Evolutionary conservation across 2,888 invertebrate genomes (phyloP), one percentile per base, ranked within the genome.

Genomic region (Plagiodera versicolora): DNA sequence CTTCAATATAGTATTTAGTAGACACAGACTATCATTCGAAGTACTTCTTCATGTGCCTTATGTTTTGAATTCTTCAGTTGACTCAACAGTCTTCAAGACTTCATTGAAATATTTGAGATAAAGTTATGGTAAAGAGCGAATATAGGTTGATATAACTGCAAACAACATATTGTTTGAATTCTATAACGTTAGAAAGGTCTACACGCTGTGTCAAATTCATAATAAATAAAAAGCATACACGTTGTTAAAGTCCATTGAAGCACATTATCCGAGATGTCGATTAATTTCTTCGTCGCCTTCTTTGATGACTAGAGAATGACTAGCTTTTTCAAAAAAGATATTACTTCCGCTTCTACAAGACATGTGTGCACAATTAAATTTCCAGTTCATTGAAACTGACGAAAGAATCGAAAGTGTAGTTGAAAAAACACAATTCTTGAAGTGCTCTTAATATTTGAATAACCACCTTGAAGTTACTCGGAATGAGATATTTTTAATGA

Each of bases 271-370:
- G 67, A 71, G 63, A 60, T 63, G 69, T 67, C 61, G 64, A 68
- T 63, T 68, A 67, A 65, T 67, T 53, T 65, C 59, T 67, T 58
- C 32, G 46, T 61, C 55, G 54, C 68, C 44, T 67, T 70, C 69
- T 71, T 72, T 68, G 70, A 73, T 73, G 70, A 70, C 63, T 64
- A 47, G 51, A 55, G 50, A 58, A 63, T 73, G 73, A 73, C 70
- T 70, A 66, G 69, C 64, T 54, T 45, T 48, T 67, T 69, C 57
- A n/a, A 24, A 46, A 16, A 46, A 18, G 18, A 46, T 52, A 54
- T 60, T 49, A 61, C 55, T 61, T 59, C 58, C 64, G 44, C 53
- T 62, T 57, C 39, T 30, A 48, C 56, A 59, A 63, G 64, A 68
- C 70, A 69, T 71, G 66, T 70, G 71, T 65, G 68, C 69, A 63